phyloP scores from a whole-genome alignment of 2,113 vertebrate species.

The Peromyscus maniculatus region DNA sequence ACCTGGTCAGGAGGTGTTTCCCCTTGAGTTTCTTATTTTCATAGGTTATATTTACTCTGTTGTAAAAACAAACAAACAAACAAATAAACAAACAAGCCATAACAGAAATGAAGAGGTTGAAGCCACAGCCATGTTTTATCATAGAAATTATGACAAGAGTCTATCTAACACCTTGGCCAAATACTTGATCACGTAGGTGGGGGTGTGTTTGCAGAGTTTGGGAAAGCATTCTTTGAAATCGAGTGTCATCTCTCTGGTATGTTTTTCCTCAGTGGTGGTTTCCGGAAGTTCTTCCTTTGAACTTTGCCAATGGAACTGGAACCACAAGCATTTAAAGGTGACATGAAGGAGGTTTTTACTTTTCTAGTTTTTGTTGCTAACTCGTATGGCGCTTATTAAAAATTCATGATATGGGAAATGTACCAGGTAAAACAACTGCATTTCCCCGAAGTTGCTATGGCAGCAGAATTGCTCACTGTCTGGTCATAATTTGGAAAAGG shows the following conservation, averaged over 20 bases:
- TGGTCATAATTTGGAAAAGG: too few relatives aligned
- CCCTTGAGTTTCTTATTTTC: not conserved
- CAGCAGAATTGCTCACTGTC: too few relatives aligned
- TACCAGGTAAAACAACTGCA: not conserved
- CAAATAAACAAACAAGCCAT: not conserved
- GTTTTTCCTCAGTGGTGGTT: not conserved
- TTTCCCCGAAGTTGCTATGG: not conserved
- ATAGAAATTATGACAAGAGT: not conserved
- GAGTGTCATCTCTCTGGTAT: not conserved
- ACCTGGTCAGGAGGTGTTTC: not conserved
- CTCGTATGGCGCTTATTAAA: not conserved
- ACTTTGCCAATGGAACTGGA: not conserved
- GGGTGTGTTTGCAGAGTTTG: not conserved
- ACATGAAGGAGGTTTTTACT: not conserved
- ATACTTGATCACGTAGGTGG: not conserved
- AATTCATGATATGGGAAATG: not conserved
- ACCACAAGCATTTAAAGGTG: not conserved
- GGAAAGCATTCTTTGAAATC: not conserved
- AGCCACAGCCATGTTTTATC: not conserved
- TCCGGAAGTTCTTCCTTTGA: not conserved
- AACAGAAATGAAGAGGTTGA: constrained; percentile 10
- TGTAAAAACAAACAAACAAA: not conserved
- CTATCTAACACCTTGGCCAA: not conserved
- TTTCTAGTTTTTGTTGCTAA: not conserved
- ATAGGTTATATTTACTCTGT: not conserved